Evolutionary conservation across 2,113 vertebrate species (phyloP), one percentile per base, ranked within the genome.

Genomic region (Triplophysa dalaica): DNA sequence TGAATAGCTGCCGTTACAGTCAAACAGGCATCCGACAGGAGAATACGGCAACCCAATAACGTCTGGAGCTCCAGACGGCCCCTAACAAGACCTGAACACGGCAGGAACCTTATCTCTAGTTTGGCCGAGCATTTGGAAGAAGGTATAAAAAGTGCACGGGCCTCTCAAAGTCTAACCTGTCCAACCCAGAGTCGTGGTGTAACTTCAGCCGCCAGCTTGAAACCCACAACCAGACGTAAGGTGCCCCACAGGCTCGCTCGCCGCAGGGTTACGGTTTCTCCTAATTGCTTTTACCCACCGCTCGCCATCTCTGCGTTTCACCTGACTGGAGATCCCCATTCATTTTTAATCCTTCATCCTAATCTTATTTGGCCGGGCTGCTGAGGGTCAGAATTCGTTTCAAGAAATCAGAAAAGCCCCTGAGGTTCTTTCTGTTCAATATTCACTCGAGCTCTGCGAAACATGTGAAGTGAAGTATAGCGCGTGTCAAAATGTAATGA

Each of bases 321-420:
- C 83, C 85, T 82, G 87, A 81, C 83, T 87, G 88, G 80, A 86
- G 84, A 75, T 85, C 77, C 83, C 87, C 83, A 89, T 89, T 81
- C 86, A 89, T 91, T 89, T 90, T 89, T 89, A 89, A 90, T 88
- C 80, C 84, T 70, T 24, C 21, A 60, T 73, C 65, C 81, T 82
- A 79, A 83, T 91, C 83, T 82, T 41, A 83, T 85, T 85, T 81
- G 76, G 69, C 58, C 83, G 78, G 69, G 79, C 76, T 82, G 75
- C 81, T 75, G 62, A 81, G 16, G 82, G 83, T 75, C 74, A 76
- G 76, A 81, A 86, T 83, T 82, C 64, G 77, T 78, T 85, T 87
- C 82, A 77, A 79, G 78, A 81, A 83, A 86, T 82, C 73, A 80
- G 79, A 83, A 78, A 85, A 86, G 60, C 78, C 77, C 48, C 38